These are phyloP conservation scores for Dioctria rufipes DNA, from an alignment of 2,888 invertebrate genomes.

Conservation along the genomic window DNA sequence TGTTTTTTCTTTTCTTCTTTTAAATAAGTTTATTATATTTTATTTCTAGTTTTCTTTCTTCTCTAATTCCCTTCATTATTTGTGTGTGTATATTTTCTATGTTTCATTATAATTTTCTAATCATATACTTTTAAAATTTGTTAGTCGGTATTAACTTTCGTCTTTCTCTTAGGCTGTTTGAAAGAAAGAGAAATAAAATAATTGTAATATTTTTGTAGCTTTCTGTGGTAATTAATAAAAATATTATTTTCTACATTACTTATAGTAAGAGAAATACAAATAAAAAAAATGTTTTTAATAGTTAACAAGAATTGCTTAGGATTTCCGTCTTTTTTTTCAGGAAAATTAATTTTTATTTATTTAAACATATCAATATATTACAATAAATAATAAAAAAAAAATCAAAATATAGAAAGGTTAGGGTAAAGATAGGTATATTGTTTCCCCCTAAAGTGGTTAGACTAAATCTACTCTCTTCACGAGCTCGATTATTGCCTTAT, in stretches of 20 bases:
- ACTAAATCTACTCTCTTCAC: too few species aligned
- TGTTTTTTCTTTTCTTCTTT: not conserved
- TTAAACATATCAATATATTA: too few species aligned
- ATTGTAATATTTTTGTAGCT: constrained; percentile 32
- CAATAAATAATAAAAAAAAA: too few species aligned
- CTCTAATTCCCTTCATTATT: constrained; percentile 40
- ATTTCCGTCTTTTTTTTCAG: not conserved
- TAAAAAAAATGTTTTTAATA: not conserved
- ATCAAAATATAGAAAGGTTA: too few species aligned
- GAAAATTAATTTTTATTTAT: too few species aligned
- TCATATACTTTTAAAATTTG: constrained; percentile 49
- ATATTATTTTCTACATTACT: not conserved
- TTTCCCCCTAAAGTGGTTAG: too few species aligned
- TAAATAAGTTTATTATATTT: not conserved
- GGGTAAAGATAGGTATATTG: too few species aligned
- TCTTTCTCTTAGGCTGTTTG: constrained; percentile 51
- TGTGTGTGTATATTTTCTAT: constrained; percentile 35
- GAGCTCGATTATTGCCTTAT: too few species aligned
- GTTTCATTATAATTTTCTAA: constrained; percentile 36
- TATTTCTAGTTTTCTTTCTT: not conserved
- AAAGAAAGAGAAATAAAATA: constrained; percentile 48
- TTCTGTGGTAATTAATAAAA: not conserved
- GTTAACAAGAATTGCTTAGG: constrained; percentile 38
- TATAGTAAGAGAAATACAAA: too few species aligned
- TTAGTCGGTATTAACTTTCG: constrained; percentile 46